These are phyloP conservation scores for Globodera ellingtonae DNA, from an alignment of 1,140 invertebrate genomes.

Conservation along the genomic window DNA sequence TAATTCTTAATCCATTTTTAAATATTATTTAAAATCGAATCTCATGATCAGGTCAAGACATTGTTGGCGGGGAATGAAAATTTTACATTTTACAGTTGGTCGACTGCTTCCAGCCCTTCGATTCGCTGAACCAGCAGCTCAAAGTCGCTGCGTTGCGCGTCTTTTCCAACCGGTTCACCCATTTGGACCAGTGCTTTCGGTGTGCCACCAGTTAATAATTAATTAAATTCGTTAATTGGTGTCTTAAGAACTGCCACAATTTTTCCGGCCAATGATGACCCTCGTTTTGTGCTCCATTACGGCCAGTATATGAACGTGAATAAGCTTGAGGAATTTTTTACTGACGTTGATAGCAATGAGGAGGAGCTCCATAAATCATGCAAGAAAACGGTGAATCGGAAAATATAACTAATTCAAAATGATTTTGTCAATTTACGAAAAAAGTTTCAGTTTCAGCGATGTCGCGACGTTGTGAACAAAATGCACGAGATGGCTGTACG, in stretches of 20 bases:
- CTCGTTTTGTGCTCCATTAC: conserved; percentile 50
- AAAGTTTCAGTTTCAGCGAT: conserved; percentile 17
- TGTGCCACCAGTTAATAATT: neutral
- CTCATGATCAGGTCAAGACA: too few relatives aligned
- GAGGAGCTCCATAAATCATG: too few relatives aligned
- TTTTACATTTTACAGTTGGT: conserved; percentile 33
- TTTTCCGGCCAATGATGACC: conserved; percentile 38
- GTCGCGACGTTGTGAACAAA: conserved; percentile 22
- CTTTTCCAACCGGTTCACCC: conserved; percentile 48
- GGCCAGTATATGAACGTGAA: conserved; percentile 47
- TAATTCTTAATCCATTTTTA: too few relatives aligned
- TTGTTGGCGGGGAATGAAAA: neutral
- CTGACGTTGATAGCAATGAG: neutral
- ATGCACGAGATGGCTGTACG: conserved; percentile 42
- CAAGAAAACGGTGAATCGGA: too few relatives aligned
- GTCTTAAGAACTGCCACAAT: conserved; percentile 20
- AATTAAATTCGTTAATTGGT: too few relatives aligned
- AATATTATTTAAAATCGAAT: too few relatives aligned
- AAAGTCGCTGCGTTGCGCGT: conserved; percentile 42
- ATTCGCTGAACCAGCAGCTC: conserved; percentile 38
- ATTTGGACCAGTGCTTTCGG: conserved; percentile 45
- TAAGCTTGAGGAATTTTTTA: conserved; percentile 50
- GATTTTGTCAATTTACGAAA: too few relatives aligned
- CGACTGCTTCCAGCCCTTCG: conserved; percentile 54
- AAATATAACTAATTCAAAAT: too few relatives aligned